These are phyloP conservation scores for Eupelmus urozonus DNA, from an alignment of 2,888 invertebrate species.

Conservation along the genomic window DNA sequence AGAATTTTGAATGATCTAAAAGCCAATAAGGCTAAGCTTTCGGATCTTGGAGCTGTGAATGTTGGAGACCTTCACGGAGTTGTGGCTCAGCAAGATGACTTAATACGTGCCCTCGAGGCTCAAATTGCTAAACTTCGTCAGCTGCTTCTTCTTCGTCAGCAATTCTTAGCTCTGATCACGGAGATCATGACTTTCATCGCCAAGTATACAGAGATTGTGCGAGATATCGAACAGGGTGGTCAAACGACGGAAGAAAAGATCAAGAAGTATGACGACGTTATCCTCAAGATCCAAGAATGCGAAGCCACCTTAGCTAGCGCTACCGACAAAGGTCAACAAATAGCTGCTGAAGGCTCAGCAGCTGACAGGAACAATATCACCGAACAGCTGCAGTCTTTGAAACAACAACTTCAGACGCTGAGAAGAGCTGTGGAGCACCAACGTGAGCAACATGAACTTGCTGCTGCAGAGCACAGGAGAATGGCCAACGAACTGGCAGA, in stretches of 20 bases:
- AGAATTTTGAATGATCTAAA: conserved; percentile 87
- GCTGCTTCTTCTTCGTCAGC: conserved; percentile 89
- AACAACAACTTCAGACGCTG: conserved; percentile 88
- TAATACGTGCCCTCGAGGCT: conserved; percentile 90
- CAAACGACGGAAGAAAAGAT: conserved; percentile 92
- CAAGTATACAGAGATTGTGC: conserved; percentile 90
- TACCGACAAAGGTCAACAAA: conserved; percentile 94
- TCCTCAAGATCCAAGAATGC: conserved; percentile 92
- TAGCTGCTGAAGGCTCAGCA: conserved; percentile 92
- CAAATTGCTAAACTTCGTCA: conserved; percentile 90
- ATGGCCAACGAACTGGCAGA: conserved; percentile 89
- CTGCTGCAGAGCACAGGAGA: conserved; percentile 92
- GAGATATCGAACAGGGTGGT: conserved; percentile 90
- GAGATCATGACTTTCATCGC: conserved; percentile 93
- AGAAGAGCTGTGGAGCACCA: conserved; percentile 91
- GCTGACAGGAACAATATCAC: conserved; percentile 92
- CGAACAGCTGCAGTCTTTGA: conserved; percentile 90
- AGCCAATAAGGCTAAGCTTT: conserved; percentile 87
- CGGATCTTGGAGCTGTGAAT: conserved; percentile 87
- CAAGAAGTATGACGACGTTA: conserved; percentile 90
- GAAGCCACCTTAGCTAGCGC: conserved; percentile 92
- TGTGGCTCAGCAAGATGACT: conserved; percentile 89
- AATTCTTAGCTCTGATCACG: conserved; percentile 90
- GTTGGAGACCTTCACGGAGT: conserved; percentile 89
- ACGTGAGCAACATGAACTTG: conserved; percentile 91